Conservation (phyloP, 2,888 invertebrate genomes). For the Plebejus anna region DNA sequence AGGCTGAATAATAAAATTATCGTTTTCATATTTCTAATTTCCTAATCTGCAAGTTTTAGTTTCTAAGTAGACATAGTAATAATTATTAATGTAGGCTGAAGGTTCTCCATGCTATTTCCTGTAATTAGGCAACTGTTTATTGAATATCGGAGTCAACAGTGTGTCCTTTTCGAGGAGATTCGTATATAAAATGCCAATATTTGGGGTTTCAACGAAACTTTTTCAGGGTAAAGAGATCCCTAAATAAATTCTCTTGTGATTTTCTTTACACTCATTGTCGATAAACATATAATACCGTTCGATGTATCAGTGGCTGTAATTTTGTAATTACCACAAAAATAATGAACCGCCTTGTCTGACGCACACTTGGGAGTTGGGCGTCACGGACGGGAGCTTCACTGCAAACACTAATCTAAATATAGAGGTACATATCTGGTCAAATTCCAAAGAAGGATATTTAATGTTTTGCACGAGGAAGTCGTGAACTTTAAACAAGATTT, state of each 20-base stretch:
- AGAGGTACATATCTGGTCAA: conserved; percentile 39
- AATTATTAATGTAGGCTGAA: too few relatives aligned
- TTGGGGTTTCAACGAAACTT: too few relatives aligned
- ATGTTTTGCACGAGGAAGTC: conserved; percentile 55
- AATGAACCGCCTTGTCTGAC: conserved; percentile 34
- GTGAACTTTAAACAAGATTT: conserved; percentile 56
- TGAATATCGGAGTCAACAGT: neutral
- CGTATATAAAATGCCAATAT: neutral
- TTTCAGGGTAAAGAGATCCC: neutral
- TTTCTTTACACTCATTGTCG: neutral
- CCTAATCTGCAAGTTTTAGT: neutral
- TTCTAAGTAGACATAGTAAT: too few relatives aligned
- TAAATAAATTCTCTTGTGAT: neutral
- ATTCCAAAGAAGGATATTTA: conserved; percentile 48
- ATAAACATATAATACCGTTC: neutral
- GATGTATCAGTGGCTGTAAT: conserved; percentile 4
- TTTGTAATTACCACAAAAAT: conserved; percentile 28
- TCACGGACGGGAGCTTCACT: conserved; percentile 32
- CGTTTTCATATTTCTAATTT: neutral
- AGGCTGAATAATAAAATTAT: neutral
- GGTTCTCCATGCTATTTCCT: neutral
- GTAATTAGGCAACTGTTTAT: neutral
- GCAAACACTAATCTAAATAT: conserved; percentile 42
- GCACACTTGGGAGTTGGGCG: conserved; percentile 33
- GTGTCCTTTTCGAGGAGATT: neutral